phyloP scores from a whole-genome alignment of 2,113 vertebrate species.

The Neodontobutis hainanensis region DNA sequence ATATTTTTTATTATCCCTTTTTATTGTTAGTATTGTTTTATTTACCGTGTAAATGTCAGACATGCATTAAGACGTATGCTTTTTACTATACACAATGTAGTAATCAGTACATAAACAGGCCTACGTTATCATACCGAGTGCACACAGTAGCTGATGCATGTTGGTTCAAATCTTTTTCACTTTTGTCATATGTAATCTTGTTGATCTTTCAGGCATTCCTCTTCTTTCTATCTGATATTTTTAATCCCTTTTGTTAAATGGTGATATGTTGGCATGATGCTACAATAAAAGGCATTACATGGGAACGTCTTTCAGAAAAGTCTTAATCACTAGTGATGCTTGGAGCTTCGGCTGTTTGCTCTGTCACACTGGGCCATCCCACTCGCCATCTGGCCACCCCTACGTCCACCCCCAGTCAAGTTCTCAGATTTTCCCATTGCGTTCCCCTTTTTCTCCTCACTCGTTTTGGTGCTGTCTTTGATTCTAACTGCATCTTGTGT shows the following conservation, averaged over 20 bases:
- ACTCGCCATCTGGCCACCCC: conserved; percentile 39
- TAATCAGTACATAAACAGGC: conserved; percentile 56
- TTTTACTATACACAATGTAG: conserved; percentile 47
- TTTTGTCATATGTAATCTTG: conserved; percentile 29
- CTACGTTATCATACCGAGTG: conserved; percentile 53
- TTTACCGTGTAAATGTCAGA: conserved; percentile 56
- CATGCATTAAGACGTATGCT: conserved; percentile 72
- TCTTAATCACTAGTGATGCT: conserved; percentile 68
- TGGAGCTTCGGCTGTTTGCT: conserved; percentile 68
- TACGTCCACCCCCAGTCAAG: conserved; percentile 36
- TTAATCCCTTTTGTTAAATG: conserved; percentile 21
- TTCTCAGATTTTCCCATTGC: conserved; percentile 64
- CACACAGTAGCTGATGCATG: conserved; percentile 60
- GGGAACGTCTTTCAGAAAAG: conserved; percentile 23
- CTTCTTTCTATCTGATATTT: conserved; percentile 25
- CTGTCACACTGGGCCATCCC: conserved; percentile 57
- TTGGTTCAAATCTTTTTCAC: conserved; percentile 48
- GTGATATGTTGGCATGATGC: conserved; percentile 62
- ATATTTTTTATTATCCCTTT: conserved; percentile 26
- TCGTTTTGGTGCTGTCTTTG: conserved; percentile 60
- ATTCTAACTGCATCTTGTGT: conserved; percentile 67
- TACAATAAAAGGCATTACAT: conserved; percentile 69
- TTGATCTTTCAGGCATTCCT: conserved; percentile 55
- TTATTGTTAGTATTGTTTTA: conserved; percentile 46
- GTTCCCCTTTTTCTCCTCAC: conserved; percentile 69